Percentiles rank a stretch among this genome's conserved stretches.
Evolutionary conservation across 1,140 invertebrate genomes (phyloP).

Genomic region (Macrosteles quadrilineatus): DNA sequence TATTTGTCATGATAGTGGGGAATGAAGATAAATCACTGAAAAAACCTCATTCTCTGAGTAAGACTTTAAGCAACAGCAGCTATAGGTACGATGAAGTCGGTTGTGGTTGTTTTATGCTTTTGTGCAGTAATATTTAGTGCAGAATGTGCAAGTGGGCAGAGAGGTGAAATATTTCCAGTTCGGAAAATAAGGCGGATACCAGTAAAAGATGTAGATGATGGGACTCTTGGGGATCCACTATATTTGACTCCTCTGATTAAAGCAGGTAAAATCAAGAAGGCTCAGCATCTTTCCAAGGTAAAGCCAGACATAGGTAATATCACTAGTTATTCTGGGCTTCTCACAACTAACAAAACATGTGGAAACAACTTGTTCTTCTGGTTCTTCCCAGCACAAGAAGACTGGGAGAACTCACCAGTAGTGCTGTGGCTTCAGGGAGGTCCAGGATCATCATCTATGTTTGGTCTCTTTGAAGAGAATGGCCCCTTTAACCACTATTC

Average conservation of each 20-base stretch:
- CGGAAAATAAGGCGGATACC: too few species aligned
- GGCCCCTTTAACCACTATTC: conserved; percentile 17
- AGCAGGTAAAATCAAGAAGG: conserved; percentile 30
- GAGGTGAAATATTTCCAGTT: neutral
- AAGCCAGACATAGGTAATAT: conserved; percentile 20
- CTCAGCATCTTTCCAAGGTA: conserved; percentile 28
- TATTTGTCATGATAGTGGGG: too few species aligned
- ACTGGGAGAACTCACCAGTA: conserved; percentile 58
- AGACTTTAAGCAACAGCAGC: too few species aligned
- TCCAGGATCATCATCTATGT: conserved; percentile 67
- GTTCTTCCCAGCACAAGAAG: conserved; percentile 66
- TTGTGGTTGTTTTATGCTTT: too few species aligned
- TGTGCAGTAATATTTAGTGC: neutral
- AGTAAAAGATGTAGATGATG: too few species aligned
- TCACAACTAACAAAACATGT: conserved; percentile 65
- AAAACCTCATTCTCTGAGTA: too few species aligned
- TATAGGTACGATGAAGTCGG: too few species aligned
- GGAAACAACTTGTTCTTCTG: conserved; percentile 70
- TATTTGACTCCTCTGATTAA: conserved; percentile 37
- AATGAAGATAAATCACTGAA: too few species aligned
- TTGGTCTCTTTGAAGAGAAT: conserved; percentile 72
- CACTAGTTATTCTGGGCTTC: conserved; percentile 62
- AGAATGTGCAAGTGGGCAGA: neutral
- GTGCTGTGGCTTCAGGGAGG: conserved; percentile 76
- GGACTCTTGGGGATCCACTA: conserved; percentile 19